Evolutionary conservation across 1,140 invertebrate genomes (phyloP), one percentile per base, ranked within the genome.

Genomic region (Euschistus heros): DNA sequence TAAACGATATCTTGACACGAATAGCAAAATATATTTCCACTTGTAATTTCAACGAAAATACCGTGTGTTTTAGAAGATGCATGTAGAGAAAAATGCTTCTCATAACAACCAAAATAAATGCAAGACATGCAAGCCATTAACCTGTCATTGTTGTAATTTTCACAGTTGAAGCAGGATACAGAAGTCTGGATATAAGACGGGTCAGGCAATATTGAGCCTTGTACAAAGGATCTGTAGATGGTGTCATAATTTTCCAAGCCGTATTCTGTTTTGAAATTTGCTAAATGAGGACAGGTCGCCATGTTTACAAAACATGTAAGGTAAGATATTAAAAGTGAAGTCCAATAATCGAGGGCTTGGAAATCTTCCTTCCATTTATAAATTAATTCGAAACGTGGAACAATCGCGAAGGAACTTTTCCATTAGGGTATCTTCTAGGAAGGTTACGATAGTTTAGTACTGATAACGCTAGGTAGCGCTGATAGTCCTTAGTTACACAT

Each of bases 1-100:
- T 94, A 94, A 47, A 97, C 87, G 75, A 95, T 96, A 76, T 97
- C 94, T 60, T 84, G 81, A 75, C 95, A 98, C 74, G 86, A 82
- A 74, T 87, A 86, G 78, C 95, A 98, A 75, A 88, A 88, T n/a
- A 97, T 81, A 73, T 91, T 87, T 54, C 94, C 94, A 76, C 92
- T 92, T 42, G 82, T 83, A 17, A 97, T 76, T 74, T 97, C 94
- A 67, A 97, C 80, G 65, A 91, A 86, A 46, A 68, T 15, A 37
- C 10, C 82, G 69, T 95, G 78, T 72, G 84, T 83, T 77, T 95
- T 92, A 73, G 88, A 87, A 70, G 88, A 87, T 14, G 79, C 20
- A 37, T 68, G 67, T 14, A 37, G 79, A 73, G 84, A 85, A 37
- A 85, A 84, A 80, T 96, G 93, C 62, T 91, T 86, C 71, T 91